A percentile compares a stretch with the other conserved stretches of the same genome.
Conservation (phyloP, 1,140 invertebrate species). For the Stenopsyche tienmushanensis region DNA sequence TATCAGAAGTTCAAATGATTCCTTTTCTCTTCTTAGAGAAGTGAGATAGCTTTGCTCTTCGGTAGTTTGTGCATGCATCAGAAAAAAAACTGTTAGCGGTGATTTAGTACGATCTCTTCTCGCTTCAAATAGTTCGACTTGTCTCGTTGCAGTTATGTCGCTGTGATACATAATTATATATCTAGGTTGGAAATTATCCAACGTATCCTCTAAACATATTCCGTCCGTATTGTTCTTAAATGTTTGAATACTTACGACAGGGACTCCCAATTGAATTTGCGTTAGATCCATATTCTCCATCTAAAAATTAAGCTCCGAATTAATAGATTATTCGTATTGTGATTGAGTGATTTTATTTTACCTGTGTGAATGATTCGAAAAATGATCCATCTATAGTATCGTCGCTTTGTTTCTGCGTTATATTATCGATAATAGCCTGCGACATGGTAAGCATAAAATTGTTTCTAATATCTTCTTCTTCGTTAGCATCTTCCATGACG, state of each 20-base stretch:
- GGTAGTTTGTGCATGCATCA: conserved; percentile 86
- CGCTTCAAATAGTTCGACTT: conserved; percentile 83
- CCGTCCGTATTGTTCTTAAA: conserved; percentile 72
- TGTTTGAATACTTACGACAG: conserved; percentile 72
- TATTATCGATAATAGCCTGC: conserved; percentile 50
- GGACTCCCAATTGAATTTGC: conserved; percentile 56
- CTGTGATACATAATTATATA: conserved; percentile 91
- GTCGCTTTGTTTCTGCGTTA: conserved; percentile 42
- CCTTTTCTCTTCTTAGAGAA: conserved; percentile 84
- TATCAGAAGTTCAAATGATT: conserved; percentile 91
- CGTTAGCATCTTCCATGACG: conserved; percentile 47
- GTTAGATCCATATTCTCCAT: conserved; percentile 67
- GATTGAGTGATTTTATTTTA: conserved; percentile 43
- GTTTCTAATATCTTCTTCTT: conserved; percentile 57
- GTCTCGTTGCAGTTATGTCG: conserved; percentile 82
- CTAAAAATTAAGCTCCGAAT: conserved; percentile 46
- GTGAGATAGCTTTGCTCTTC: conserved; percentile 96
- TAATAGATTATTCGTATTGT: neutral
- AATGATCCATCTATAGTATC: conserved; percentile 48
- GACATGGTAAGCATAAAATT: conserved; percentile 70
- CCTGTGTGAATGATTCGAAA: conserved; percentile 69
- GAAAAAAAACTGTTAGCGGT: conserved; percentile 78
- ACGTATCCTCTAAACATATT: conserved; percentile 65
- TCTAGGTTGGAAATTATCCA: conserved; percentile 70
- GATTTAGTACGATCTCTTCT: conserved; percentile 63